Base-by-base conservation (phyloP, 2,797 vertebrate genomes). In the Protonibea diacanthus region DNA sequence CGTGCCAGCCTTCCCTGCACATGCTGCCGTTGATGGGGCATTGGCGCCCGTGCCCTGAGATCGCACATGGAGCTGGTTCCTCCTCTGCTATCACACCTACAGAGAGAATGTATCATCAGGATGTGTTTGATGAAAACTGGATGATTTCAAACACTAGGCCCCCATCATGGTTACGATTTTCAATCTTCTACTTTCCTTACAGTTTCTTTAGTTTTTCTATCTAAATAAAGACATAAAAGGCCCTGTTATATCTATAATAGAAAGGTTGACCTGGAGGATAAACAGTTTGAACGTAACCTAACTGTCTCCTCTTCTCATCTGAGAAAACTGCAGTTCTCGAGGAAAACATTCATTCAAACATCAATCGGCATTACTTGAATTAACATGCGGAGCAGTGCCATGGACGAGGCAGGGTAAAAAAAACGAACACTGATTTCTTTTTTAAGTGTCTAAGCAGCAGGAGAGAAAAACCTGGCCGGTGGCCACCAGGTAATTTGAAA, bases 1-100 rank as follows among this genome's bases (percentile, higher is more conserved):
- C 98, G 25, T 96, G 95, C 98, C 98, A 99, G 88, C 98, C 98
- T 51, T 97, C 97, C 86, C 94, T 95, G 94, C 98, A 99, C 92
- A 95, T 95, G 0, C 97, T 98, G 91, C 97, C 97, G 0, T 99
- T 99, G 83, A 96, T 92, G 72, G 95, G 85, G 89, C 98, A 99
- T 76, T 96, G 96, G 76, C 98, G 98, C 84, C 98, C 98, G 20
- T 97, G 97, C 92, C 97, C 97, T 96, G 97, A 98, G 95, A 98
- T 96, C 56, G 98, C 97, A 94, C 98, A 99, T 5, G 98, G 98
- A 89, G 97, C 97, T 71, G 96, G 96, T 85, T 99, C 98, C 7
- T 99, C 98, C 93, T 98, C 98, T 80, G 96, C 95, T 88, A 97
- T 86, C 1, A 94, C 60, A 58, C 96, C 97, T 99, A 40, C 47